phyloP scores from a whole-genome alignment of 2,888 invertebrate genomes.

The Epirrita christyi region DNA sequence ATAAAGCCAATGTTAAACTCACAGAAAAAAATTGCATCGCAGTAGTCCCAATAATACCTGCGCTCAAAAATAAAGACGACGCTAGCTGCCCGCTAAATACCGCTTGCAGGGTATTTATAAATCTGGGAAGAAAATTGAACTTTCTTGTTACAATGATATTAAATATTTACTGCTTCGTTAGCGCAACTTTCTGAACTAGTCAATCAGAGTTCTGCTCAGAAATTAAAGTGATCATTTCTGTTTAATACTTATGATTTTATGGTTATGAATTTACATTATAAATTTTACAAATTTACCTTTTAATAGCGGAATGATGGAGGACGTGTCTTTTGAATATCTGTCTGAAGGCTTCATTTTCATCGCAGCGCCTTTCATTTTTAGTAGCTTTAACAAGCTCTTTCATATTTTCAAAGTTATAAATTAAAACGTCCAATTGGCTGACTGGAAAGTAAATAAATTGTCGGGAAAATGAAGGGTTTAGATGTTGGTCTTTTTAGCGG shows the following conservation, averaged over 20 bases:
- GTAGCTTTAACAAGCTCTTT: conserved; percentile 50
- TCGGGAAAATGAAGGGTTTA: conserved; percentile 29
- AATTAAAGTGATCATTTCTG: conserved; percentile 27
- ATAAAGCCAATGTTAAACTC: conserved; percentile 11
- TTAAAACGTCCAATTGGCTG: conserved; percentile 65
- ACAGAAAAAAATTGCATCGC: conserved; percentile 63
- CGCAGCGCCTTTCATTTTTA: conserved; percentile 46
- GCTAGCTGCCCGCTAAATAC: conserved; percentile 53
- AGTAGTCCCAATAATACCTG: conserved; percentile 53
- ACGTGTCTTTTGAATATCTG: conserved; percentile 51
- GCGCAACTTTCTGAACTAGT: conserved; percentile 22
- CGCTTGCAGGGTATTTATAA: conserved; percentile 47
- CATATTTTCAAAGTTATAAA: conserved; percentile 63
- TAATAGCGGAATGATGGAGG: conserved; percentile 53
- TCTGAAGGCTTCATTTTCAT: conserved; percentile 56
- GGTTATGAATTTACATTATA: conserved; percentile 22
- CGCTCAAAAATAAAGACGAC: conserved; percentile 45
- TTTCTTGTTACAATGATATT: conserved; percentile 1
- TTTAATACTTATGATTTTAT: conserved; percentile 14
- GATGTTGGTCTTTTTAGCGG: conserved; percentile 33
- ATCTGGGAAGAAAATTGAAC: conserved; percentile 41
- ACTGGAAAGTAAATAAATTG: conserved; percentile 51
- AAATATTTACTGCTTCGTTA: conserved; percentile 7
- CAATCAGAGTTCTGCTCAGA: conserved; percentile 19
- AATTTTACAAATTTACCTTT: conserved; percentile 46